Conservation (phyloP, 2,888 invertebrate species). For the Bimastos eiseni region DNA sequence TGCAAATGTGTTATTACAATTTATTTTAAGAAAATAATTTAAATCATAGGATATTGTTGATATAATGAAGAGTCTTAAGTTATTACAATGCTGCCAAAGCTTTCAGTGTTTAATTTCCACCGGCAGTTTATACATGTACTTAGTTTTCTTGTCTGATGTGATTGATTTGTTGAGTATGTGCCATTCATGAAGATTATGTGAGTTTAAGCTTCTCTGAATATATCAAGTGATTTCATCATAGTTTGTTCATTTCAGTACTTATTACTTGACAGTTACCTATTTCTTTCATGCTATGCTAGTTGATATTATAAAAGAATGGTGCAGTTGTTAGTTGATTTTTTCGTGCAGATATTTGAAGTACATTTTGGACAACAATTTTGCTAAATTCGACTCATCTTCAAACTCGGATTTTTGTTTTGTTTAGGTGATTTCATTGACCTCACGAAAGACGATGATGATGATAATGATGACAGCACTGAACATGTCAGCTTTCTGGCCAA, state of each 20-base stretch:
- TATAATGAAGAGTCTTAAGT: too few species aligned
- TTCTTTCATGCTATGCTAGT: not conserved
- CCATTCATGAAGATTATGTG: not conserved
- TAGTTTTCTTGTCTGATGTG: not conserved
- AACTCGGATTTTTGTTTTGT: not conserved
- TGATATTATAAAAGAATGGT: not conserved
- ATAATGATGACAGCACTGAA: not conserved
- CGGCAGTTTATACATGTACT: not conserved
- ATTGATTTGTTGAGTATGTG: not conserved
- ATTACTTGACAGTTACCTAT: not conserved
- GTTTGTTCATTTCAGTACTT: too few species aligned
- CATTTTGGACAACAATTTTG: not conserved
- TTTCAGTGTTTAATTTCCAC: not conserved
- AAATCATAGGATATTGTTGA: not conserved
- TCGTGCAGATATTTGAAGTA: not conserved
- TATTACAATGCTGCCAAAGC: not conserved
- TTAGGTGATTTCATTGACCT: not conserved
- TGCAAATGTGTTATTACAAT: too few species aligned
- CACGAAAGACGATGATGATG: slow-evolving; percentile 25
- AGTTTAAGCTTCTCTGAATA: not conserved
- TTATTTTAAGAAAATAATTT: too few species aligned
- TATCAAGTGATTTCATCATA: not conserved
- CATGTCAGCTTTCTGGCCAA: slow-evolving; percentile 9
- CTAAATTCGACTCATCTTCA: not conserved
- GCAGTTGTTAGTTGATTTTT: not conserved